Conservation (phyloP, 2,113 vertebrate species). For the Craseonycteris thonglongyai region DNA sequence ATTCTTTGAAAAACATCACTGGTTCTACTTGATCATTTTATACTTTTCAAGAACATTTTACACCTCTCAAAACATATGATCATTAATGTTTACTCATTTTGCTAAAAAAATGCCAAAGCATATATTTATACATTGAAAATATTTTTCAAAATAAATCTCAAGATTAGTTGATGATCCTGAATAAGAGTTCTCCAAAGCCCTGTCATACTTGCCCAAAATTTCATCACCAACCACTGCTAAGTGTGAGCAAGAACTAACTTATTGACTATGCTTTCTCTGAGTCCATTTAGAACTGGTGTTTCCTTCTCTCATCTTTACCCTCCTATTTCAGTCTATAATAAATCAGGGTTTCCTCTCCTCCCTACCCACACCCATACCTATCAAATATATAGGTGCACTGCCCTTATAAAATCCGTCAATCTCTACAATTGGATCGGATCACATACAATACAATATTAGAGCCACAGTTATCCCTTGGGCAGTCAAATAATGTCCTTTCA, state of each 20-base stretch:
- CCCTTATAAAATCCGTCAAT: neutral
- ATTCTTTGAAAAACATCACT: neutral
- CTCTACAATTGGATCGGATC: neutral
- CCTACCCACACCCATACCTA: neutral
- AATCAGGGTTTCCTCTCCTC: neutral
- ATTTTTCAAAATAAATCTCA: neutral
- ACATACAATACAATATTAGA: neutral
- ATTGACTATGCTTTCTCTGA: neutral
- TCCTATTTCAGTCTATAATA: neutral
- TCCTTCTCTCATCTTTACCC: neutral
- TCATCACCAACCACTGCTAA: neutral
- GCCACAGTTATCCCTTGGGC: neutral
- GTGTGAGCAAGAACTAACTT: neutral
- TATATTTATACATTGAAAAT: neutral
- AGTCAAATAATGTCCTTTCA: neutral
- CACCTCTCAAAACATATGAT: neutral
- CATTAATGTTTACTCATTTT: neutral
- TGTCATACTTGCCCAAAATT: neutral
- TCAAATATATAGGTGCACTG: too few relatives aligned
- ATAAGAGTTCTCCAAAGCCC: neutral
- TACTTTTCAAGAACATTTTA: neutral
- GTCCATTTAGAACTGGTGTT: neutral
- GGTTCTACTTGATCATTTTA: neutral
- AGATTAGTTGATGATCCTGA: neutral
- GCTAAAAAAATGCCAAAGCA: neutral